Evolutionary conservation across 2,113 vertebrate genomes (phyloP).

Genomic region (Crotalus viridis): DNA sequence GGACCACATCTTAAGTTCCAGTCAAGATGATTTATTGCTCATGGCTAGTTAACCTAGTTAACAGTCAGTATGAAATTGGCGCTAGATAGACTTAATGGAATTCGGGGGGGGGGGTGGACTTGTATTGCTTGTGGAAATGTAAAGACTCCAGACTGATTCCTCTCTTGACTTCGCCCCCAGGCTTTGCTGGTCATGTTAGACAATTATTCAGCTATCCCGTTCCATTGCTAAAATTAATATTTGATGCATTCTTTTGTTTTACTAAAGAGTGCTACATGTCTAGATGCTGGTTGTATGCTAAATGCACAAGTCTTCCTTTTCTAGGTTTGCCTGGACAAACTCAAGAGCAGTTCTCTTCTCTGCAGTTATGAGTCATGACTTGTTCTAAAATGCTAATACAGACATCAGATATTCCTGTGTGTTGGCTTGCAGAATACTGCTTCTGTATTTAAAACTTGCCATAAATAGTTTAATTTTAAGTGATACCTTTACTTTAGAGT

Average conservation of each 20-base stretch:
- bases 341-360: slow-evolving; percentile 13
- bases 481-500: not conserved
- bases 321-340: slow-evolving; percentile 9
- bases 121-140: not conserved
- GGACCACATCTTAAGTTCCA: not conserved
- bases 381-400: slow-evolving; percentile 22
- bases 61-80: not conserved
- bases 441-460: not conserved
- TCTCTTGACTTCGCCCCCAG: not conserved
- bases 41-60: not conserved
- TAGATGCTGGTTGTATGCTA: not conserved
- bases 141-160: not conserved
- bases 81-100: not conserved
- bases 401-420: not conserved
- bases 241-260: not conserved
- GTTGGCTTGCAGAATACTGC: not conserved
- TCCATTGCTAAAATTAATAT: not conserved
- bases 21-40: not conserved
- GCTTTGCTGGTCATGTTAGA: not conserved
- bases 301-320: not conserved
- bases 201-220: not conserved
- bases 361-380: slow-evolving; percentile 34
- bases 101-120: not conserved
- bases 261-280: not conserved
- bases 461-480: not conserved